phyloP scores from a whole-genome alignment of 2,888 invertebrate species.

The Polydrusus pterygomalis region DNA sequence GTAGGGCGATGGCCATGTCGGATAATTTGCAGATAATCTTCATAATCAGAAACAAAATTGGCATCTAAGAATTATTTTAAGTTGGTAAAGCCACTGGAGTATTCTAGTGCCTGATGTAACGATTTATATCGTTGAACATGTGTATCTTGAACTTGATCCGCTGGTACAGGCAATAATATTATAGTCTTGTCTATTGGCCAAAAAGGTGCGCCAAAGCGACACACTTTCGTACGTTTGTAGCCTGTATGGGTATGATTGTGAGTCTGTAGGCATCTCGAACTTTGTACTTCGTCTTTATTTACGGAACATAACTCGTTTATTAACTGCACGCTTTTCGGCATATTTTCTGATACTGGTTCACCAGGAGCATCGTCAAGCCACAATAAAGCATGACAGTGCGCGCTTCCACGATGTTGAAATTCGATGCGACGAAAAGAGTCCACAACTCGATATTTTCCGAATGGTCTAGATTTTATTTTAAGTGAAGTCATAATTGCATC shows the following conservation, averaged over 20 bases:
- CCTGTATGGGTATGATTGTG: slow-evolving; percentile 65
- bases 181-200: slow-evolving; percentile 59
- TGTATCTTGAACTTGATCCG: no score
- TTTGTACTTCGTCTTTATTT: no score
- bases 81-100: no score
- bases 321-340: no score
- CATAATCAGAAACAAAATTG: no score
- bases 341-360: slow-evolving; percentile 33
- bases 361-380: slow-evolving; percentile 67
- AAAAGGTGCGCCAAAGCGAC: slow-evolving; percentile 65
- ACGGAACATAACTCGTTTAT: no score
- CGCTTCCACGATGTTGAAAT: slow-evolving; percentile 65
- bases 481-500: neutral
- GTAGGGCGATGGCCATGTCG: no score
- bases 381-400: slow-evolving; percentile 57
- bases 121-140: no score
- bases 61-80: no score
- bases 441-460: slow-evolving; percentile 64
- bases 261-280: slow-evolving; percentile 53
- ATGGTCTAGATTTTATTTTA: slow-evolving; percentile 62
- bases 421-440: slow-evolving; percentile 67
- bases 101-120: no score
- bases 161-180: slow-evolving; percentile 58
- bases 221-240: slow-evolving; percentile 57
- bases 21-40: no score